These are phyloP conservation scores for Microcaecilia unicolor DNA, from an alignment of 2,797 vertebrate species.

Conservation along the genomic window DNA sequence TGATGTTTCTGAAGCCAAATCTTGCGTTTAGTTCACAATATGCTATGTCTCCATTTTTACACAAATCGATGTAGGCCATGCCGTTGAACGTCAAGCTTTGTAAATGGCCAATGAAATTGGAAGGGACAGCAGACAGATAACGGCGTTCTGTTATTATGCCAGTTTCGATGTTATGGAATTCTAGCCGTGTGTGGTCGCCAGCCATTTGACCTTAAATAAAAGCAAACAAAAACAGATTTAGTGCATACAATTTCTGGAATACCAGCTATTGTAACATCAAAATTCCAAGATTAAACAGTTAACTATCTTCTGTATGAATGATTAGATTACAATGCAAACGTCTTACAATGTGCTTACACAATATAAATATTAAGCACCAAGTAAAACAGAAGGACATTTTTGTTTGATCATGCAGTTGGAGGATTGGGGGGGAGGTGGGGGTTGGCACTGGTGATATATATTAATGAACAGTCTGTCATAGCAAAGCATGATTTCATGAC, in stretches of 20 bases:
- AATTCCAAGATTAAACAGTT: too few relatives aligned
- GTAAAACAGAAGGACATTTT: too few relatives aligned
- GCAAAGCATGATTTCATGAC: too few relatives aligned
- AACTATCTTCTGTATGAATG: too few relatives aligned
- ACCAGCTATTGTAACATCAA: too few relatives aligned
- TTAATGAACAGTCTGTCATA: too few relatives aligned
- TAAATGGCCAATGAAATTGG: slow-evolving; percentile 95
- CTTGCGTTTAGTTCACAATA: slow-evolving; percentile 96
- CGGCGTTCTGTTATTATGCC: slow-evolving; percentile 94
- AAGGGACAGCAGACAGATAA: slow-evolving; percentile 81
- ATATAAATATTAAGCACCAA: too few relatives aligned
- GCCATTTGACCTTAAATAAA: slow-evolving; percentile 85
- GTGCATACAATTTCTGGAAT: neutral
- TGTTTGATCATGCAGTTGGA: too few relatives aligned
- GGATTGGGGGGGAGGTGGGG: too few relatives aligned
- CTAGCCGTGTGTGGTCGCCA: slow-evolving; percentile 91
- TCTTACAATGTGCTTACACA: too few relatives aligned
- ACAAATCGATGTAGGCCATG: slow-evolving; percentile 97
- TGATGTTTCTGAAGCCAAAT: slow-evolving; percentile 96
- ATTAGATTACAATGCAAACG: too few relatives aligned
- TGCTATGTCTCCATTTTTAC: slow-evolving; percentile 96
- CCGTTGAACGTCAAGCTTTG: slow-evolving; percentile 94
- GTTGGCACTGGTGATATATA: too few relatives aligned
- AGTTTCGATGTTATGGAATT: slow-evolving; percentile 97
- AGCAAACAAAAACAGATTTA: slow-evolving; percentile 18